These are phyloP conservation scores for Muschampia plurimacula DNA, from an alignment of 2,888 invertebrate genomes.

Conservation along the genomic window DNA sequence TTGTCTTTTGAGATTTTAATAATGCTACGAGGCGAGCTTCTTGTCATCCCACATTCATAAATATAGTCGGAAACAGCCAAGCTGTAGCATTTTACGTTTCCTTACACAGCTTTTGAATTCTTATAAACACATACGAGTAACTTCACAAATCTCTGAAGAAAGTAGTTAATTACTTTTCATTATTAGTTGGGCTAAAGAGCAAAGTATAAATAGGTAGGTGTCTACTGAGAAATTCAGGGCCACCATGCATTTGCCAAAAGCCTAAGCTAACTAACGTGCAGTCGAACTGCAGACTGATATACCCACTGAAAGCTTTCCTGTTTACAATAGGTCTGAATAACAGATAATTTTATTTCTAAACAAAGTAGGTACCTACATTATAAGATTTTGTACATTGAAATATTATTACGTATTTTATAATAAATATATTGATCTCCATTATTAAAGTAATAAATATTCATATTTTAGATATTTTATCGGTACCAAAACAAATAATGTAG, in stretches of 20 bases:
- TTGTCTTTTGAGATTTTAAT: conserved; percentile 40
- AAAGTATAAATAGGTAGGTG: not conserved
- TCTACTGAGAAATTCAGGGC: not conserved
- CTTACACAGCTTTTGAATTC: conserved; percentile 17
- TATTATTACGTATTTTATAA: no score
- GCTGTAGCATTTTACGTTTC: conserved; percentile 22
- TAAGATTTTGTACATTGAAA: not conserved
- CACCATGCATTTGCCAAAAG: not conserved
- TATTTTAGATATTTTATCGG: no score
- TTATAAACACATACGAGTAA: not conserved
- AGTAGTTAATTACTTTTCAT: not conserved
- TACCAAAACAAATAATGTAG: no score
- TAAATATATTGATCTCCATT: no score
- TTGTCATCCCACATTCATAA: conserved; percentile 38
- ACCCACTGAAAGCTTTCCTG: not conserved
- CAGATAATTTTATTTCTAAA: not conserved
- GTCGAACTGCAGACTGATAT: not conserved
- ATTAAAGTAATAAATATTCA: no score
- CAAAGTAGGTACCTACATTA: not conserved
- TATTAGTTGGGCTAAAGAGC: not conserved
- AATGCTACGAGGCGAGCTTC: conserved; percentile 33
- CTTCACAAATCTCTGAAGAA: not conserved
- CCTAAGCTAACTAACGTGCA: not conserved
- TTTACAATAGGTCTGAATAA: not conserved
- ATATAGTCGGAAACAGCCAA: not conserved